Evolutionary conservation across 1,140 invertebrate genomes (phyloP), one percentile per base, ranked within the genome.

Genomic region (Maconellicoccus hirsutus): DNA sequence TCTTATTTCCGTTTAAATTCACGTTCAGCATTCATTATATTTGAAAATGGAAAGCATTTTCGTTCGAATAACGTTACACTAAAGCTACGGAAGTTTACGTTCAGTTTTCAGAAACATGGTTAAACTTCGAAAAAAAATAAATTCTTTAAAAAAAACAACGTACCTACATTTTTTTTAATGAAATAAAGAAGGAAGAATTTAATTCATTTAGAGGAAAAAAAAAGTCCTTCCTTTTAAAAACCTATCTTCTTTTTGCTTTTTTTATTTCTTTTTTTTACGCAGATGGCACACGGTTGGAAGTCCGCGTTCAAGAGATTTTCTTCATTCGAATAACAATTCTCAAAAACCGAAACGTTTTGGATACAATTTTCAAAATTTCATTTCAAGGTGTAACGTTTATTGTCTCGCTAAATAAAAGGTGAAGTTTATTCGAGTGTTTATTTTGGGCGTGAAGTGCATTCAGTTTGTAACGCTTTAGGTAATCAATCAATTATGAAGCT

Each of bases 1-100:
- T 52, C 42, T 52, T 52, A 52, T 52, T 52, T 52, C 42, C 42
- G 42, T 52, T 52, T 52, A 52, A 52, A 52, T 52, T 52, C 42
- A 16, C 16, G 42, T 52, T 52, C 42, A 19, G 42, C 3, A 33
- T 52, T 52, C 42, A 19, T 52, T 52, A 52, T 52, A 52, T 52
- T 16, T 16, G 10, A 3, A 52, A 52, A 52, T 16, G 42, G n/a
- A 3, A 4, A 16, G n/a, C 42, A 52, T 52, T 52, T 52, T 14
- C 6, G 42, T 52, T 52, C 42, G 42, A 52, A 52, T 52, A 52
- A 19, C 12, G 16, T 52, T 52, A 52, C 42, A 52, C n/a, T 16
- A 16, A 19, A 16, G 10, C 12, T 8, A 19, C 42, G 42, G 16
- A 52, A 52, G 42, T 52, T 52, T 19, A 52, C 42, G 16, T 52